These are phyloP conservation scores for Eriosoma lanigerum DNA, from an alignment of 1,140 invertebrate genomes.

Conservation along the genomic window DNA sequence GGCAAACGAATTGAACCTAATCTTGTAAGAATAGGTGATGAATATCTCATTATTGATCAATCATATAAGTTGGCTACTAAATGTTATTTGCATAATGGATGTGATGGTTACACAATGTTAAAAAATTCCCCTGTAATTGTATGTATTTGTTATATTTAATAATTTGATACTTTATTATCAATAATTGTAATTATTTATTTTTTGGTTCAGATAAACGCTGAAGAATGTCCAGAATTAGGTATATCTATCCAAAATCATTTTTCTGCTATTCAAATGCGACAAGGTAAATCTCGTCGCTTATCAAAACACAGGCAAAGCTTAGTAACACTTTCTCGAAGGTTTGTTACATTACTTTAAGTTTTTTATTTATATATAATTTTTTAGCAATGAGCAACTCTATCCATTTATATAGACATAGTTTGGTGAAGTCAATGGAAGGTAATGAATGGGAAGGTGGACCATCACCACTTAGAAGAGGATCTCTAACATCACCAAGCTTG, in stretches of 20 bases:
- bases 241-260: constrained; percentile 87
- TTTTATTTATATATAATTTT: constrained; percentile 10
- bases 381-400: neutral
- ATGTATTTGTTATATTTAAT: constrained; percentile 53
- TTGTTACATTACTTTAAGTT: constrained; percentile 51
- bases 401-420: constrained; percentile 65
- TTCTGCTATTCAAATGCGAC: constrained; percentile 76
- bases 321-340: constrained; percentile 75
- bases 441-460: constrained; percentile 67
- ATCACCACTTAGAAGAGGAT: constrained; percentile 64
- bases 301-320: constrained; percentile 81
- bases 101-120: constrained; percentile 83
- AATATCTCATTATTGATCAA: constrained; percentile 74
- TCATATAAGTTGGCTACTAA: constrained; percentile 79
- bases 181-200: neutral
- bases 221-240: constrained; percentile 78
- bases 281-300: constrained; percentile 68
- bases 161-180: neutral
- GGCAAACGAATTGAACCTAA: constrained; percentile 71
- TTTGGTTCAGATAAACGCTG: constrained; percentile 69
- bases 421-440: constrained; percentile 73
- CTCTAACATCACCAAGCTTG: constrained; percentile 54
- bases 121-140: constrained; percentile 72
- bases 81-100: constrained; percentile 74
- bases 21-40: constrained; percentile 79